Conservation (phyloP, 1,140 invertebrate species). For the Gerris buenoi region DNA sequence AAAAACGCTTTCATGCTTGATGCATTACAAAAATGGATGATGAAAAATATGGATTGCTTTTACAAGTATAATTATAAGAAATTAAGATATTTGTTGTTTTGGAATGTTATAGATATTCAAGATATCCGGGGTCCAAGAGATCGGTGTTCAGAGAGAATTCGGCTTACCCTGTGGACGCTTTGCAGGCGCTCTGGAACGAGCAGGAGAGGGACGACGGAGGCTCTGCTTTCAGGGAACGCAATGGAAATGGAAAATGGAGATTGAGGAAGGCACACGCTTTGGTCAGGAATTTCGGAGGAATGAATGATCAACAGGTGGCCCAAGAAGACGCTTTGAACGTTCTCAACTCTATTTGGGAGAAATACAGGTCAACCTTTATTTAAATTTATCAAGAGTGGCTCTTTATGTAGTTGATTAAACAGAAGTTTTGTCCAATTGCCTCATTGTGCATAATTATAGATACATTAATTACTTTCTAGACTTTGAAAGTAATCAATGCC, state of each 20-base stretch:
- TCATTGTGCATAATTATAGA: no score
- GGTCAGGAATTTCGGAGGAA: slow-evolving; percentile 15
- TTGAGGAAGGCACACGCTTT: slow-evolving; percentile 15
- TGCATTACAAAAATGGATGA: no score
- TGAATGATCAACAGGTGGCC: slow-evolving; percentile 11
- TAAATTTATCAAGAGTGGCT: no score
- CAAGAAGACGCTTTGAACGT: slow-evolving; percentile 16
- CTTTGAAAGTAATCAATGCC: no score
- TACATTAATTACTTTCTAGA: no score
- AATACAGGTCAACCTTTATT: slow-evolving; percentile 18
- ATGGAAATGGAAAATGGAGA: slow-evolving; percentile 4
- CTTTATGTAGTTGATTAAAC: no score
- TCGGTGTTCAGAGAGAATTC: slow-evolving; percentile 21
- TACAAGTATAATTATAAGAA: no score
- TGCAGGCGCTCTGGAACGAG: slow-evolving; percentile 14
- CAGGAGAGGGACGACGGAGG: slow-evolving; percentile 8
- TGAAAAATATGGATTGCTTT: no score
- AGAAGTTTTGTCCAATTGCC: no score
- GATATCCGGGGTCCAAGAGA: slow-evolving; percentile 6
- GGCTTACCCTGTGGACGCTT: slow-evolving; percentile 10
- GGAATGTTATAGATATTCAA: slow-evolving; percentile 1
- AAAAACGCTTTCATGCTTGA: no score
- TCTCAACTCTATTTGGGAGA: slow-evolving; percentile 19
- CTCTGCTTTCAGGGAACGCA: slow-evolving; percentile 19
- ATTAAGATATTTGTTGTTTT: no score